A percentile compares a stretch with the other conserved stretches of the same genome.
Evolutionary conservation across 2,888 invertebrate genomes (phyloP).

Genomic region (Cylloceria caligata): DNA sequence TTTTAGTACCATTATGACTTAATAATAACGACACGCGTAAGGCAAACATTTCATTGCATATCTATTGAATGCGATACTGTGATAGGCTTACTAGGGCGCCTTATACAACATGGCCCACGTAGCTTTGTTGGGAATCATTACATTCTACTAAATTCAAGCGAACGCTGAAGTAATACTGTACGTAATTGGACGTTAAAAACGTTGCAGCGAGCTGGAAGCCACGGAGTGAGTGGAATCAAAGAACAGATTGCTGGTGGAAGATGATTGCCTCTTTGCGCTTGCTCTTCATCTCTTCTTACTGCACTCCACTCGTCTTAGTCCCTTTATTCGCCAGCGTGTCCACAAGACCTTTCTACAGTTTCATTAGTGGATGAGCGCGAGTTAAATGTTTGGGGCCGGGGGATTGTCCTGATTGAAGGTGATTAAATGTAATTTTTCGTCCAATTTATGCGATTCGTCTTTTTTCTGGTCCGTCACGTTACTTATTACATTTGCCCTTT

Average conservation of each 20-base stretch:
- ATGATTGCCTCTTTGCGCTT: conserved; percentile 35
- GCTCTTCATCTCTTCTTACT: background rate
- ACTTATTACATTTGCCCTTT: conserved; percentile 2
- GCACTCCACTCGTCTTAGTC: background rate
- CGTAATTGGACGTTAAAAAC: conserved; percentile 55
- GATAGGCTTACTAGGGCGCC: background rate
- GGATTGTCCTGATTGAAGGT: conserved; percentile 25
- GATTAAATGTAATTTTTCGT: conserved; percentile 55
- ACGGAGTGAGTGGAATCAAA: conserved; percentile 44
- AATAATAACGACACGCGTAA: background rate
- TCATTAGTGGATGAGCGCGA: conserved; percentile 33
- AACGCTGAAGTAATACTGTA: conserved; percentile 37
- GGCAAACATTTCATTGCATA: background rate
- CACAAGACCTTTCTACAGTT: conserved; percentile 36
- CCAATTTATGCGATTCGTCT: conserved; percentile 26
- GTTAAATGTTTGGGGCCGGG: conserved; percentile 14
- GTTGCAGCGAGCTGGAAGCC: conserved; percentile 19
- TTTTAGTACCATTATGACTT: background rate
- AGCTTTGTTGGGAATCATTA: conserved; percentile 27
- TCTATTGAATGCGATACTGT: conserved; percentile 1
- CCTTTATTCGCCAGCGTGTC: conserved; percentile 33
- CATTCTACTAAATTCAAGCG: conserved; percentile 22
- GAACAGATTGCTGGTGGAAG: conserved; percentile 47
- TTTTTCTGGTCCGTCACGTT: background rate
- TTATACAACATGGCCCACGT: background rate